Evolutionary conservation across 23 tunicate species (phyloP).

Genomic region (Trididemnum clinides): DNA sequence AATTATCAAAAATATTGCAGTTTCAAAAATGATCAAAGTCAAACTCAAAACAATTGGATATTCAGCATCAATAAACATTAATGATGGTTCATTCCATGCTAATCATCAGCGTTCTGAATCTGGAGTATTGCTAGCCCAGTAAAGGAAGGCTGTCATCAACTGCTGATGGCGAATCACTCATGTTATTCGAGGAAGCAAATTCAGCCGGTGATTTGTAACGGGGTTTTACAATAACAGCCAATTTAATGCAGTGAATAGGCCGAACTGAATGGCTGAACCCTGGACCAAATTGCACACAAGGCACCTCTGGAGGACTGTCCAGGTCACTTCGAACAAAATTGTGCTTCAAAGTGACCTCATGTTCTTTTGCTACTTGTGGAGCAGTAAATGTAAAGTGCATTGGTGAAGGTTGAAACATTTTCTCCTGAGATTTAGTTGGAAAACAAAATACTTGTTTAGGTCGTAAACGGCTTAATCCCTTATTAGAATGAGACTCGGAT

Average conservation of each 20-base stretch:
- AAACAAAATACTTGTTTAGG: not conserved
- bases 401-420: slow-evolving; percentile 72
- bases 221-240: slow-evolving; percentile 84
- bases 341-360: slow-evolving; percentile 18
- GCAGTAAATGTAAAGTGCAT: slow-evolving; percentile 62
- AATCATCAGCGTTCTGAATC: too few species aligned
- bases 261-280: slow-evolving; percentile 57
- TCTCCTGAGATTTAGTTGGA: slow-evolving; percentile 1
- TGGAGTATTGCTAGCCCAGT: not conserved
- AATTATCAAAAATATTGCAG: too few species aligned
- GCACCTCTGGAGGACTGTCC: slow-evolving; percentile 84
- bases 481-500: not conserved
- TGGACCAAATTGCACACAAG: slow-evolving; percentile 76
- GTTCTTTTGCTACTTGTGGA: slow-evolving; percentile 23
- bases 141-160: not conserved
- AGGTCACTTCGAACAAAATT: slow-evolving; percentile 47
- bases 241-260: slow-evolving; percentile 51
- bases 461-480: too few species aligned
- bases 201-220: slow-evolving; percentile 36
- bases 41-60: too few species aligned
- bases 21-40: too few species aligned
- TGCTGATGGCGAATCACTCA: not conserved
- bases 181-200: not conserved
- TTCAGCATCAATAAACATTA: too few species aligned
- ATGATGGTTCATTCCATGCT: too few species aligned